Base-by-base conservation (phyloP, 2,113 vertebrate species). In the Picathartes gymnocephalus region DNA sequence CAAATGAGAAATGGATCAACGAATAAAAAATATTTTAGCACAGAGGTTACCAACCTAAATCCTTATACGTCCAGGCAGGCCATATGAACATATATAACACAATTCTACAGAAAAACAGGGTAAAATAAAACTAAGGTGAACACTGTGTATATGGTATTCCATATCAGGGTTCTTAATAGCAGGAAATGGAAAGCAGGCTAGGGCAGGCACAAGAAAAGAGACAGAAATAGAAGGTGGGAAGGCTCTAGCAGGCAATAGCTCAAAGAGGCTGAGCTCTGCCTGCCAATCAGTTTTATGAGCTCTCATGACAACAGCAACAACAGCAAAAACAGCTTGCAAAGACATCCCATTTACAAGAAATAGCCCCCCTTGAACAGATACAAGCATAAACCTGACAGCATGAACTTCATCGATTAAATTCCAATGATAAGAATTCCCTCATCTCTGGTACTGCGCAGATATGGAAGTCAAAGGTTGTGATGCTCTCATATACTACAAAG, bases 181-280 rank as follows among this genome's bases (percentile, higher is more conserved):
- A 84, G 53, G 65, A 69, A 71, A 58, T 27, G 30, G 50, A 82
- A 91, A 74, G 39, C 8, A 1, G 74, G 35, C 65, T 60, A 60
- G 40, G 48, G 33, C 81, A 85, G 56, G 39, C 4, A 0, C 51
- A 78, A 50, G 62, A 72, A 35, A 44, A 53, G 45, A 74, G 40
- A 60, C 56, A 80, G 68, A 85, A 95, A 71, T 27, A 90, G 58
- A 88, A 70, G 64, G 60, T 21, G 42, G 54, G 37, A 81, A 91
- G 81, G 51, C 51, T 91, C 30, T 51, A 66, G 42, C 31, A 74
- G 47, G 53, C 65, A 89, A 13, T 5, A 81, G 50, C 21, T 91
- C 47, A 24, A 58, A 66, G 64, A 66, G 44, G 64, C 68, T 76
- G 88, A 92, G 79, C 37, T 82, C 62, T 80, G 61, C 31, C 66